These are phyloP conservation scores for Rhodeus uyekii DNA, from an alignment of 2,797 vertebrate genomes.

Conservation along the genomic window DNA sequence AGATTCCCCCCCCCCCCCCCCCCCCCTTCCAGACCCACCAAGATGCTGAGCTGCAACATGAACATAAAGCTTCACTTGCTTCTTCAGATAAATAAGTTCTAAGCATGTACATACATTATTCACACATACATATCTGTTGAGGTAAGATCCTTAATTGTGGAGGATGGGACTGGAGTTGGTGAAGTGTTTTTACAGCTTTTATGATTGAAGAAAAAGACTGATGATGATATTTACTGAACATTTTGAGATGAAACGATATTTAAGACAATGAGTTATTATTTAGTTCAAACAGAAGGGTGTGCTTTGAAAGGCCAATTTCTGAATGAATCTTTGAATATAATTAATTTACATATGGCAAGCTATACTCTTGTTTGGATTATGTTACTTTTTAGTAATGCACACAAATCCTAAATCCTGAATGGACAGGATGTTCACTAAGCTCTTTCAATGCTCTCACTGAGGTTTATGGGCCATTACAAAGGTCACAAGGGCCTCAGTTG, in stretches of 20 bases:
- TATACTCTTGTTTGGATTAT: constrained; percentile 1
- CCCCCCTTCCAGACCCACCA: constrained; percentile 70
- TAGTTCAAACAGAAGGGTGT: not conserved
- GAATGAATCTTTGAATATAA: not conserved
- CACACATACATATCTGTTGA: constrained; percentile 63
- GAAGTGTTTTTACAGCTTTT: not conserved
- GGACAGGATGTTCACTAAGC: constrained; percentile 30
- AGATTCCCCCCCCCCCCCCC: constrained; percentile 49
- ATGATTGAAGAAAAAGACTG: not conserved
- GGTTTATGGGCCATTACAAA: constrained; percentile 26
- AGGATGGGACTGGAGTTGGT: constrained; percentile 11
- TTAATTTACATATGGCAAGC: not conserved
- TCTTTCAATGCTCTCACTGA: constrained; percentile 24
- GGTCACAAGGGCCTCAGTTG: constrained; percentile 24
- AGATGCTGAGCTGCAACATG: constrained; percentile 68
- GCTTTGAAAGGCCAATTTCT: not conserved
- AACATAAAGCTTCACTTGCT: constrained; percentile 58
- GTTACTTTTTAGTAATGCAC: not conserved
- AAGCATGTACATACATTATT: constrained; percentile 69
- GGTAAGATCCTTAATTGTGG: constrained; percentile 50
- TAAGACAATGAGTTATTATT: not conserved
- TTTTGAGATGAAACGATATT: not conserved
- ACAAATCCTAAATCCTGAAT: constrained; percentile 34
- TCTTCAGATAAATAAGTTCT: constrained; percentile 59
- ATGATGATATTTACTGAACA: not conserved